Percentiles rank a stretch among this genome's conserved stretches.
These are phyloP conservation scores for Melipona quadrifasciata DNA, from an alignment of 1,140 invertebrate genomes.

Conservation along the genomic window DNA sequence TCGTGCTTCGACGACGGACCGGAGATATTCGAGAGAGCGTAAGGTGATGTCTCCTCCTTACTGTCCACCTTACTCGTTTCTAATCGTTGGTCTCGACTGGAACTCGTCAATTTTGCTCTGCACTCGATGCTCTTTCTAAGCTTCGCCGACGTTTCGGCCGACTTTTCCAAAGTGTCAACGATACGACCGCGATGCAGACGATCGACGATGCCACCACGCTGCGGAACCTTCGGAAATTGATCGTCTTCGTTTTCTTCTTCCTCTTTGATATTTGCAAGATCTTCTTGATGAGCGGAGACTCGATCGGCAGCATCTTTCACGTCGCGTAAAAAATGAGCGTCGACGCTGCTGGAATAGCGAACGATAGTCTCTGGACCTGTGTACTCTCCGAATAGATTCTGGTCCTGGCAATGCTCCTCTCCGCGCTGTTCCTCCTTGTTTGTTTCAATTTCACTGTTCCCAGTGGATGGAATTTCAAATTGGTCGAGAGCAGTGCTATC, in stretches of 20 bases:
- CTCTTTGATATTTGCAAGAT: slow-evolving; percentile 73
- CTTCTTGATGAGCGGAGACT: slow-evolving; percentile 62
- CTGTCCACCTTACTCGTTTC: not conserved
- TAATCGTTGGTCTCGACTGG: not conserved
- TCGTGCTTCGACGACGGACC: not conserved
- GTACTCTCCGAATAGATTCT: slow-evolving; percentile 15
- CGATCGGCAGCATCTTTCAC: slow-evolving; percentile 63
- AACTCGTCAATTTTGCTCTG: too few relatives aligned
- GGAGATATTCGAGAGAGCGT: slow-evolving; percentile 13
- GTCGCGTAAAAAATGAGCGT: slow-evolving; percentile 61
- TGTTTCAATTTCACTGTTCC: not conserved
- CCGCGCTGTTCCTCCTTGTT: too few relatives aligned
- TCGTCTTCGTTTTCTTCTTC: slow-evolving; percentile 62
- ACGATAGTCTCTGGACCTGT: not conserved
- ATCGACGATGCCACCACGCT: too few relatives aligned
- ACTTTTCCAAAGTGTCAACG: not conserved
- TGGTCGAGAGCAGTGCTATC: too few relatives aligned
- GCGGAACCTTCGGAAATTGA: not conserved
- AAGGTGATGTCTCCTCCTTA: not conserved
- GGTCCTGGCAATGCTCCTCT: not conserved
- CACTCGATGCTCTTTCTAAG: not conserved
- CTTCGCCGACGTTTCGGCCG: slow-evolving; percentile 55
- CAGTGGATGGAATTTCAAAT: too few relatives aligned
- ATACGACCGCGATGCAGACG: too few relatives aligned
- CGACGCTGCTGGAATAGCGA: slow-evolving; percentile 14